A percentile compares a stretch with the other conserved stretches of the same genome.
phyloP scores from a whole-genome alignment of 2,888 invertebrate species.

The Megalurothrips usitatus region DNA sequence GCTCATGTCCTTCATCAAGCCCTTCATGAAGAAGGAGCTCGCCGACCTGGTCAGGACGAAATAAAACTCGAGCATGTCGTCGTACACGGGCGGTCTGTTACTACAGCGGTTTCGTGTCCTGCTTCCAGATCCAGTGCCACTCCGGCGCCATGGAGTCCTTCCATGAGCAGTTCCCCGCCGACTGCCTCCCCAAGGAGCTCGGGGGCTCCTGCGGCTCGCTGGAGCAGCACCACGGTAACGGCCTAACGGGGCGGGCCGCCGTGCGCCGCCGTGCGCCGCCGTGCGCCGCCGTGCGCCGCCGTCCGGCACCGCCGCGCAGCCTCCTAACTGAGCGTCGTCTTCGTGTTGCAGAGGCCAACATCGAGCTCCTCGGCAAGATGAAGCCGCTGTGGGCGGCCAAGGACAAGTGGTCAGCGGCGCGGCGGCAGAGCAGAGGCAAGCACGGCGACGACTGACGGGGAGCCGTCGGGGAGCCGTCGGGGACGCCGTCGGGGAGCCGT shows the following conservation, averaged over 20 bases:
- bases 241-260: not conserved
- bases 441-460: not conserved
- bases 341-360: conserved; percentile 5
- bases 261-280: too few relatives aligned
- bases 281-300: too few relatives aligned
- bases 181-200: not conserved
- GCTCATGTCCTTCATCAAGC: conserved; percentile 61
- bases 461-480: not conserved
- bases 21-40: conserved; percentile 59
- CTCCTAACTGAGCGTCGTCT: too few relatives aligned
- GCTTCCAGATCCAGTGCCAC: conserved; percentile 11
- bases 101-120: not conserved
- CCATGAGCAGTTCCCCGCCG: conserved; percentile 11
- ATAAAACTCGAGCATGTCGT: not conserved
- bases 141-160: conserved; percentile 12
- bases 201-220: not conserved
- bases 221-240: not conserved
- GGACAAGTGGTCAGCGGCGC: not conserved
- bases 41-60: conserved; percentile 49
- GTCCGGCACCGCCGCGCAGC: too few relatives aligned
- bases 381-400: conserved; percentile 3
- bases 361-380: not conserved
- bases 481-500: too few relatives aligned
- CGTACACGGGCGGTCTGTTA: too few relatives aligned
- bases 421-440: not conserved